A percentile compares a stretch with the other conserved stretches of the same genome.
Evolutionary conservation across 2,797 vertebrate genomes (phyloP).

Genomic region (Chelon labrosus): DNA sequence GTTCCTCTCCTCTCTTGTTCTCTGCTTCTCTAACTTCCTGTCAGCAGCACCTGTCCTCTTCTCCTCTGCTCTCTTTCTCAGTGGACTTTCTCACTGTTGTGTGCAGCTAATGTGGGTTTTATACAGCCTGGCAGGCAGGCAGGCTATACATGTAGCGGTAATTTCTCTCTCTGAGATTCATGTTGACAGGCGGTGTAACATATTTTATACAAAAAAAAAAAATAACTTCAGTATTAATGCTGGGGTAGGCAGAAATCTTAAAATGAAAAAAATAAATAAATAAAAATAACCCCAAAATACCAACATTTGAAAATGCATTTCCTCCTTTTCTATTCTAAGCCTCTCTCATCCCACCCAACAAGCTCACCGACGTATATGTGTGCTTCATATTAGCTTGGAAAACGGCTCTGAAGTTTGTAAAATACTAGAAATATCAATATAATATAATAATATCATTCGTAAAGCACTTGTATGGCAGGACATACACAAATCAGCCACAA

Average conservation of each 20-base stretch:
- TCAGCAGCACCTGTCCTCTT: constrained; percentile 36
- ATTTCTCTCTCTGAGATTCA: constrained; percentile 23
- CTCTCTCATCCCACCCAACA: too few relatives aligned
- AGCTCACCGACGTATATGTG: too few relatives aligned
- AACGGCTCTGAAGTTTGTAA: too few relatives aligned
- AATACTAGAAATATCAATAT: too few relatives aligned
- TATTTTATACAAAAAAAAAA: constrained; percentile 10
- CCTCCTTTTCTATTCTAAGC: too few relatives aligned
- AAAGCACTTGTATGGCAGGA: too few relatives aligned
- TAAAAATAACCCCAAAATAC: not conserved
- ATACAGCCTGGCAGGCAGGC: constrained; percentile 21
- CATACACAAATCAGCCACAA: too few relatives aligned
- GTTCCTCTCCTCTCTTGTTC: constrained; percentile 11
- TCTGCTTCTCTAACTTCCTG: constrained; percentile 8
- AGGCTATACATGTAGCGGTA: constrained; percentile 9
- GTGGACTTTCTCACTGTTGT: constrained; percentile 15
- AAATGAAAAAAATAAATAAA: not conserved
- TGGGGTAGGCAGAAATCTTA: too few relatives aligned
- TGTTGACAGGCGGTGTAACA: constrained; percentile 8
- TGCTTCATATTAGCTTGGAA: too few relatives aligned
- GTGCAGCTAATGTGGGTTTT: constrained; percentile 19
- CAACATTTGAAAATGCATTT: too few relatives aligned
- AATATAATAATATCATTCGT: too few relatives aligned
- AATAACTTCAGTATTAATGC: constrained; percentile 3
- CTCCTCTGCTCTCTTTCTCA: constrained; percentile 18